Evolutionary conservation across 2,113 vertebrate genomes (phyloP).

Genomic region (Spheniscus mendiculus): DNA sequence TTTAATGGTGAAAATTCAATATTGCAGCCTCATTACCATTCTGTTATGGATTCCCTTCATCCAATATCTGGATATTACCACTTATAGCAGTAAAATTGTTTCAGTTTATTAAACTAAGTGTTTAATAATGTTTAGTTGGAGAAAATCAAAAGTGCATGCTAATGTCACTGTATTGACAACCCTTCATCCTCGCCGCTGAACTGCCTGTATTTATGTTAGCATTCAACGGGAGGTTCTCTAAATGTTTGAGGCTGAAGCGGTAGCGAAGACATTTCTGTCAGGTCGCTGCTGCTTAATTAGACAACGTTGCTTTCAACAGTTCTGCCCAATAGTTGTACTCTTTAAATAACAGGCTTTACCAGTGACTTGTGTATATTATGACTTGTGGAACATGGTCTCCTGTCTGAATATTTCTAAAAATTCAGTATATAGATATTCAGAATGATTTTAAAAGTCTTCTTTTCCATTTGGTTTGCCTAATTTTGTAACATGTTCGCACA

Average conservation of each 20-base stretch:
- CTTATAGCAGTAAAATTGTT: constrained; percentile 21
- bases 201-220: constrained; percentile 2
- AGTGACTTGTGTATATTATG: background rate
- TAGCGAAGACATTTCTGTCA: constrained; percentile 40
- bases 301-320: background rate
- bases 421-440: background rate
- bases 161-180: constrained; percentile 49
- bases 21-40: background rate
- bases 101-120: constrained; percentile 40
- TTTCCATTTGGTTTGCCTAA: background rate
- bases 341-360: constrained; percentile 11
- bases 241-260: background rate
- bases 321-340: background rate
- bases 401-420: background rate
- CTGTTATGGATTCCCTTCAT: background rate
- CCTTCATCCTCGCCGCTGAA: background rate
- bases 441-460: background rate
- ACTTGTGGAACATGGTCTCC: background rate
- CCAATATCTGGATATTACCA: background rate
- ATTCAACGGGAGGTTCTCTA: background rate
- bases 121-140: constrained; percentile 20
- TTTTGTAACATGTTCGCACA: background rate
- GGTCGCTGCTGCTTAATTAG: constrained; percentile 39
- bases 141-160: constrained; percentile 47
- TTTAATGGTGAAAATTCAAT: constrained; percentile 19